Conservation (phyloP, 1,140 invertebrate genomes). For the Lordiphosa clarofinis region DNA sequence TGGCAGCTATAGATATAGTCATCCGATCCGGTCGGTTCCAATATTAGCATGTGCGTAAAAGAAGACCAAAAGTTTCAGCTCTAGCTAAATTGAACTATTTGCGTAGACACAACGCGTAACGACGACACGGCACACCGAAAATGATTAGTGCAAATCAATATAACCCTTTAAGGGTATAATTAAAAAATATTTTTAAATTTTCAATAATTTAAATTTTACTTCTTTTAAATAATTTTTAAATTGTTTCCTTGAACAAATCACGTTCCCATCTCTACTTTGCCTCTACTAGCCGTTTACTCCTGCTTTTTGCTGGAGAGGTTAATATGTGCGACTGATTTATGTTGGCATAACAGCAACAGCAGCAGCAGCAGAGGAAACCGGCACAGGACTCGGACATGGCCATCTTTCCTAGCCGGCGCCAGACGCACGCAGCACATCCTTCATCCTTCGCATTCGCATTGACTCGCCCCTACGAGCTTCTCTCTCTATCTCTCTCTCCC, state of each 20-base stretch:
- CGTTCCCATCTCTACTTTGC: slow-evolving; percentile 35
- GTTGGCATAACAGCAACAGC: slow-evolving; percentile 37
- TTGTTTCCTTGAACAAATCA: slow-evolving; percentile 3
- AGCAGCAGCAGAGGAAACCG: slow-evolving; percentile 32
- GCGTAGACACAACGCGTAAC: no score
- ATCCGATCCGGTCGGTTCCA: no score
- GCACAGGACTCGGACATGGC: slow-evolving; percentile 22
- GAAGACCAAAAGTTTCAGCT: no score
- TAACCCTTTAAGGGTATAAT: no score
- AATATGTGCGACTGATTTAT: slow-evolving; percentile 74
- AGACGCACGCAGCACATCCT: slow-evolving; percentile 70
- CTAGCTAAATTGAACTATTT: no score
- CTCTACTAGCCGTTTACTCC: slow-evolving; percentile 5
- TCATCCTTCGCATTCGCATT: slow-evolving; percentile 45
- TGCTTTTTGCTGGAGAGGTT: slow-evolving; percentile 43
- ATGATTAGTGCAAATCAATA: no score
- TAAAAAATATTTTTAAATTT: no score
- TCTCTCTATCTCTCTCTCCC: slow-evolving; percentile 26
- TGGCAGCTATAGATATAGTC: no score
- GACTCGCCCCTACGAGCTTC: slow-evolving; percentile 21
- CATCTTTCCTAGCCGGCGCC: slow-evolving; percentile 60
- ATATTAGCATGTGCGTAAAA: no score
- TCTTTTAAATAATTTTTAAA: no score
- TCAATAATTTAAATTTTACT: no score
- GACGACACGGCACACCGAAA: no score